Conservation (phyloP, 1,140 invertebrate species). For the Drosophila persimilis region DNA sequence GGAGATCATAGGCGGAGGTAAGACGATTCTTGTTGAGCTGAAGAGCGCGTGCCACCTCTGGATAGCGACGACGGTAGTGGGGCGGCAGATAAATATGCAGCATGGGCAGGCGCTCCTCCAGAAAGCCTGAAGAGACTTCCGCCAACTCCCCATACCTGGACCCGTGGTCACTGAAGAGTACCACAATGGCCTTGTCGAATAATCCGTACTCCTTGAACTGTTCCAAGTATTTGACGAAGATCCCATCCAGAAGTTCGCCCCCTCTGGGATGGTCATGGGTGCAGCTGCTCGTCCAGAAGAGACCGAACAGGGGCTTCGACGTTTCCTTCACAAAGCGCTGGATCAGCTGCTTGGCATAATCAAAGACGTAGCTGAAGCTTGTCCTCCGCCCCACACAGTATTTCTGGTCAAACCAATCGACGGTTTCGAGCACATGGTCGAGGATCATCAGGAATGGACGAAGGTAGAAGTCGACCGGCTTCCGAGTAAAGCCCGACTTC, state of each 20-base stretch:
- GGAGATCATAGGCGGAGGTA: slow-evolving; percentile 91
- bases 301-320: slow-evolving; percentile 87
- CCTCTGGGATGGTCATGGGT: slow-evolving; percentile 89
- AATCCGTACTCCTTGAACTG: slow-evolving; percentile 84
- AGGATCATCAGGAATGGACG: slow-evolving; percentile 88
- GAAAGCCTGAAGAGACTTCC: slow-evolving; percentile 86
- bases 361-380: slow-evolving; percentile 84
- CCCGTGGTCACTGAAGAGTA: slow-evolving; percentile 96
- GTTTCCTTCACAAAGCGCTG: slow-evolving; percentile 74
- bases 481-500: slow-evolving; percentile 89
- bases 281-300: slow-evolving; percentile 91
- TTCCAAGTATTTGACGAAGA: slow-evolving; percentile 85
- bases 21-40: slow-evolving; percentile 88
- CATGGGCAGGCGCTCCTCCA: slow-evolving; percentile 95
- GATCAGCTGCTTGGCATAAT: slow-evolving; percentile 84
- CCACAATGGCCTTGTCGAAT: slow-evolving; percentile 87
- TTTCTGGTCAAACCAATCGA: not conserved
- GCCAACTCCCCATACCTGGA: slow-evolving; percentile 91
- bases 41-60: slow-evolving; percentile 87
- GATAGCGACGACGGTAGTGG: slow-evolving; percentile 87
- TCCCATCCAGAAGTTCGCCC: slow-evolving; percentile 86
- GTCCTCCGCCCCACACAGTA: slow-evolving; percentile 85
- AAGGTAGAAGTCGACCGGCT: slow-evolving; percentile 92
- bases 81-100: slow-evolving; percentile 90
- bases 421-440: slow-evolving; percentile 57